Conservation (phyloP, 2,797 vertebrate species). For the Apodemus agrarius region DNA sequence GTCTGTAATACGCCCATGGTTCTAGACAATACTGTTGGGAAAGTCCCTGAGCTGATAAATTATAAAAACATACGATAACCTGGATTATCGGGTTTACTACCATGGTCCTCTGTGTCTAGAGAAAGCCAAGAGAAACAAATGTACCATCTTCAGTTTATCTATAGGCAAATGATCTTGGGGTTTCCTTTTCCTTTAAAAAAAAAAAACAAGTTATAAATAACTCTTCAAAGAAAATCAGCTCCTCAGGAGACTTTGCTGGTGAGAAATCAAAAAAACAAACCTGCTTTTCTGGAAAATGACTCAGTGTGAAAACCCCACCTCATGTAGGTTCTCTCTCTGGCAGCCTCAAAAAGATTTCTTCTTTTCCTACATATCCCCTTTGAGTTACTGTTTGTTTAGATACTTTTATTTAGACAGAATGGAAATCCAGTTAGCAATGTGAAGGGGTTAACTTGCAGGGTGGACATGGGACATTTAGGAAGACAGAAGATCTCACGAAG, state of each 20-base stretch:
- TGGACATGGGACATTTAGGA: background rate
- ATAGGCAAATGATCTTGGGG: background rate
- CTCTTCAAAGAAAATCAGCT: constrained; percentile 1
- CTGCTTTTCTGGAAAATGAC: background rate
- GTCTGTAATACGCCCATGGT: background rate
- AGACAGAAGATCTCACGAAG: background rate
- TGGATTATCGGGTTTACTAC: background rate
- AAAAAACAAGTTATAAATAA: constrained; percentile 36
- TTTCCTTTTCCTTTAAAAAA: constrained; percentile 48
- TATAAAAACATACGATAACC: background rate
- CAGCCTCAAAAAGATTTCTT: background rate
- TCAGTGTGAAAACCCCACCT: constrained; percentile 8
- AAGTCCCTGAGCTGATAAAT: background rate
- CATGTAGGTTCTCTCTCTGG: background rate
- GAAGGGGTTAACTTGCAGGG: background rate
- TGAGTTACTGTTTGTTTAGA: background rate
- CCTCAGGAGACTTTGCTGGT: background rate
- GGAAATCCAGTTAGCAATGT: background rate
- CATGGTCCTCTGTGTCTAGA: background rate
- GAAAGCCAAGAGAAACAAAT: background rate
- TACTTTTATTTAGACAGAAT: background rate
- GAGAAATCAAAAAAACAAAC: background rate
- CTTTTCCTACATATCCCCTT: background rate
- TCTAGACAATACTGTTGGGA: constrained; percentile 14
- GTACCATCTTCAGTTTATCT: constrained; percentile 39